A percentile compares a stretch with the other conserved stretches of the same genome.
These are phyloP conservation scores for Ophion obscuratus DNA, from an alignment of 2,888 invertebrate genomes.

Conservation along the genomic window DNA sequence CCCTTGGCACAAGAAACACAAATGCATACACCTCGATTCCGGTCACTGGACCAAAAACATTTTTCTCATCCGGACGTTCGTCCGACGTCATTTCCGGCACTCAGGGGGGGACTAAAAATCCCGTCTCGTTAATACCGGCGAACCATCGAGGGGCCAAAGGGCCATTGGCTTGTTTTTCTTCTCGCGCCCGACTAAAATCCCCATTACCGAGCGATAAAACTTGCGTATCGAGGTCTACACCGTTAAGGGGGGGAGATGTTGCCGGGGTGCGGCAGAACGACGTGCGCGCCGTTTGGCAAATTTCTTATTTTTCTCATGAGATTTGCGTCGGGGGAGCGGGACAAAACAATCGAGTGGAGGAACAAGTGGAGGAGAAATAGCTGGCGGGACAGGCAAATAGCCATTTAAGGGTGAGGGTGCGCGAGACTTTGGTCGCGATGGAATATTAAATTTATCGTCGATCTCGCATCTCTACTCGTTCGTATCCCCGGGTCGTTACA, in stretches of 20 bases:
- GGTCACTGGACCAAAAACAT: too few species aligned
- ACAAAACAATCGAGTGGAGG: conserved; percentile 53
- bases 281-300: conserved; percentile 46
- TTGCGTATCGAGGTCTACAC: background rate
- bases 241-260: background rate
- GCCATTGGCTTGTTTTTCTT: background rate
- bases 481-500: conserved; percentile 73
- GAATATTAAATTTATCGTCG: conserved; percentile 79
- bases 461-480: conserved; percentile 60
- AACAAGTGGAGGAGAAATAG: conserved; percentile 57
- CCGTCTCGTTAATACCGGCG: background rate
- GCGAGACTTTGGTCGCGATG: conserved; percentile 69
- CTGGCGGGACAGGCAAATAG: conserved; percentile 71
- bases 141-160: background rate
- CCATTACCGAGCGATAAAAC: conserved; percentile 7
- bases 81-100: too few species aligned
- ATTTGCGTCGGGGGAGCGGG: conserved; percentile 63
- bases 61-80: too few species aligned
- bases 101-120: too few species aligned
- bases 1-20: too few species aligned
- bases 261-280: conserved; percentile 17
- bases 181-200: background rate
- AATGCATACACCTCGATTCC: too few species aligned
- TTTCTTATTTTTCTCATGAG: conserved; percentile 69
- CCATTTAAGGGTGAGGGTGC: conserved; percentile 72